Base-by-base conservation (phyloP, 2,797 vertebrate genomes). In the Phaenicophaeus curvirostris region DNA sequence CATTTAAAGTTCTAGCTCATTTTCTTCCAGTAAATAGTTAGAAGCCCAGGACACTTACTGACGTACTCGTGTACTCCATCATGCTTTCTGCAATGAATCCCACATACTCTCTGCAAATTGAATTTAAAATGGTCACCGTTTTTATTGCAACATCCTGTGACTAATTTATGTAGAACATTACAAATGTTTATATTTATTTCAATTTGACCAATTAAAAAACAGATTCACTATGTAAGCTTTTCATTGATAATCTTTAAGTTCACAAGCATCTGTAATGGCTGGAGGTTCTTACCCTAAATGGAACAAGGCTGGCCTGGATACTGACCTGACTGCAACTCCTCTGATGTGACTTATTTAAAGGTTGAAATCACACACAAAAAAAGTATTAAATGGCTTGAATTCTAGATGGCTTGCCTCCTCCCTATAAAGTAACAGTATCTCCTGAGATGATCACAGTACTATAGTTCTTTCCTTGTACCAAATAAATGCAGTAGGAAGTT, bases 401-500 rank as follows among this genome's bases (percentile, higher is more conserved):
- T 95, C 75, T 84, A 95, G 89, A 93, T 69, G 91, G 58, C 66
- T 72, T 19, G 2, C 87, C 93, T 67, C 76, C 65, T 89, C 61
- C 65, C 69, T 71, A 39, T 39, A 84, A 77, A 87, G 81, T 91
- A 95, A 94, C 63, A 86, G 35, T 88, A 95, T 85, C 86, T 88
- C 50, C 61, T 66, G 68, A 87, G 61, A 91, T 71, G 65, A 57
- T 62, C 13, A 4, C 27, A 13, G 85, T 42, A 67, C 53, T 55
- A 11, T 50, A 81, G 46, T 19, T 76, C 72, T 88, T 93, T 93
- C 71, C 78, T 80, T 78, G 69, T 93, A 87, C 59, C 72, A 86
- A 95, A 86, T 28, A 80, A 48, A 80, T 42, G 55, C 78, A 67
- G n/a, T 61, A 96, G 88, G 94, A 97, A 96, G 91, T 85, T 89